A percentile compares a stretch with the other conserved stretches of the same genome.
These are phyloP conservation scores for Brachyistius frenatus DNA, from an alignment of 2,113 vertebrate species.

Conservation along the genomic window DNA sequence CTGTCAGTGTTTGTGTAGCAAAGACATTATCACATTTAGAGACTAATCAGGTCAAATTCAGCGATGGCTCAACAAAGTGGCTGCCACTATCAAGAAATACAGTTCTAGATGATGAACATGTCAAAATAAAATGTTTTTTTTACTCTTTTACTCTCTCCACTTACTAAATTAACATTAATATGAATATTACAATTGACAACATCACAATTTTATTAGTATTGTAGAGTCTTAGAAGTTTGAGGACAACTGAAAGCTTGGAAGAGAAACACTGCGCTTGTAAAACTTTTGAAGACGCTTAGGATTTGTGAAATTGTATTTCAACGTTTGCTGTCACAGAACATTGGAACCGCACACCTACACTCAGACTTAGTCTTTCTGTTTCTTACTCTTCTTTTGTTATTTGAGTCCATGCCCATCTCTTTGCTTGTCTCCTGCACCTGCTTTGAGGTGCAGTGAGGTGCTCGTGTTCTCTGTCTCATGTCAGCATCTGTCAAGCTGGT, in stretches of 20 bases:
- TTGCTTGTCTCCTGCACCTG: background rate
- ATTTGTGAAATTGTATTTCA: background rate
- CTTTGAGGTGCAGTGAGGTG: conserved; percentile 6
- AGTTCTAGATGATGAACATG: background rate
- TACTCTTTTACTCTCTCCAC: too few species aligned
- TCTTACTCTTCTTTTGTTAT: background rate
- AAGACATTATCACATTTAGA: too few species aligned
- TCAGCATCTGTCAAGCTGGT: conserved; percentile 6
- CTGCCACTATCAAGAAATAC: background rate
- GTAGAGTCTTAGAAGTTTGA: background rate
- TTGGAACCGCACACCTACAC: background rate
- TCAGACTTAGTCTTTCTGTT: background rate
- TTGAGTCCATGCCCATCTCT: conserved; percentile 1
- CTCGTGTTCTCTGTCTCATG: conserved; percentile 10
- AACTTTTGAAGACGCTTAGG: background rate
- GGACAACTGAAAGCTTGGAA: background rate
- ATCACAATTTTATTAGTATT: too few species aligned
- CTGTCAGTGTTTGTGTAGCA: too few species aligned
- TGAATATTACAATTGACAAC: too few species aligned
- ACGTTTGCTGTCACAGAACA: background rate
- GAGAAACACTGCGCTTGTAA: background rate
- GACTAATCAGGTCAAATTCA: too few species aligned
- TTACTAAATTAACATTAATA: too few species aligned
- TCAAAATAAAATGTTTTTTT: background rate
- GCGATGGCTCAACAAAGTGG: too few species aligned